Base-by-base conservation (phyloP, 2,113 vertebrate species). In the Lepus americanus region DNA sequence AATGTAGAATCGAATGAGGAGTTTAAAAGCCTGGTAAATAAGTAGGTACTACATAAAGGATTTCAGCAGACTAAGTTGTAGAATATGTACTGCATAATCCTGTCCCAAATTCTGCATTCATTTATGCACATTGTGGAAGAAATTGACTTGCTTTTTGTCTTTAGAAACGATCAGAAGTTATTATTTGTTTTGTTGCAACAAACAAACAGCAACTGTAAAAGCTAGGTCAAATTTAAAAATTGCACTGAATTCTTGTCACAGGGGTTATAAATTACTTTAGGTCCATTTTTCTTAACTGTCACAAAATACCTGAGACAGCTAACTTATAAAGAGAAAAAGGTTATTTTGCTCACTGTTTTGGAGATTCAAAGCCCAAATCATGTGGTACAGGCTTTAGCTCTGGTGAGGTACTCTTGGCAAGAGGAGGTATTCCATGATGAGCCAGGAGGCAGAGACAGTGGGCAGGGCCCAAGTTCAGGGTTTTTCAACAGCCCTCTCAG, bases 181-280 rank as follows among this genome's bases (percentile, higher is more conserved):
- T 33, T 67, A 27, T 17, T 85, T 83, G 80, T 63, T 27, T 79
- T 0, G 0, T 1, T 4, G 59, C 29, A 87, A 49, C 6, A 86
- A 92, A 84, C 36, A 79, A 23, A 53, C 9, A 96, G 39, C 29
- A 86, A 44, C 36, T 61, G 22, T 84, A 63, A 94, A 86, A 72
- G 10, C n/a, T 67, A 66, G 20, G 3, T 85, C 79, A 91, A 59
- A 72, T 81, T 85, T 39, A 59, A 96, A 93, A 81, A 67, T 53
- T 17, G 2, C 16, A 44, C 39, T 23, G 79, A 53, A 22, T 80
- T 92, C 88, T 77, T 67, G 51, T 76, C 85, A 76, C 70, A 20
- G 39, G 23, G 39, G 73, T 66, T 80, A 76, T 64, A 89, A 66
- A 33, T 70, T 16, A 64, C 70, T 78, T 83, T 76, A 49, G 33